Evolutionary conservation across 2,888 invertebrate genomes (phyloP).

Genomic region (Ariolimax columbianus): DNA sequence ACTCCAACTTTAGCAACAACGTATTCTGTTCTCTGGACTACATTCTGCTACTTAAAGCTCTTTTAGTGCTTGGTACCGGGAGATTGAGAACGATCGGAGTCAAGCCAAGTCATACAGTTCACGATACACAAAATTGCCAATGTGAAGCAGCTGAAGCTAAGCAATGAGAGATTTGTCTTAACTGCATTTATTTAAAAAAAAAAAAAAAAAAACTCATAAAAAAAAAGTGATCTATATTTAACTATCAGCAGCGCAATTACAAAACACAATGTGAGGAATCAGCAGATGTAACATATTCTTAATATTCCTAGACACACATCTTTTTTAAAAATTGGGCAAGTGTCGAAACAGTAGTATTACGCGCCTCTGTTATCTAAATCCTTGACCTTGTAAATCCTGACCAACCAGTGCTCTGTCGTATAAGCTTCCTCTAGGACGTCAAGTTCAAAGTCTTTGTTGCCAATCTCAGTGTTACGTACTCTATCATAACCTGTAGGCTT

Average conservation of each 20-base stretch:
- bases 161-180: no score
- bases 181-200: no score
- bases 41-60: no score
- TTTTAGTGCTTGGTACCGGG: no score
- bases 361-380: slow-evolving; percentile 87
- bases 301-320: not conserved
- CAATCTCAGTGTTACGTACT: slow-evolving; percentile 97
- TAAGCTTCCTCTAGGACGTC: slow-evolving; percentile 99
- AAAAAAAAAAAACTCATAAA: not conserved
- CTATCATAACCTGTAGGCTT: slow-evolving; percentile 97
- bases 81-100: no score
- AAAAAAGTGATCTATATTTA: not conserved
- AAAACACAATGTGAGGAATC: not conserved
- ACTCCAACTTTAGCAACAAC: no score
- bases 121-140: no score
- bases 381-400: slow-evolving; percentile 98
- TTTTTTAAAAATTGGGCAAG: not conserved
- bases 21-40: no score
- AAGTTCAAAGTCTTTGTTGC: slow-evolving; percentile 98
- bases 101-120: no score
- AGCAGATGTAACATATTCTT: slow-evolving; percentile 5
- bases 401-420: slow-evolving; percentile 99
- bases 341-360: slow-evolving; percentile 46
- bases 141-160: no score
- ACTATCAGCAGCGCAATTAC: slow-evolving; percentile 17